Conservation (phyloP, 2,888 invertebrate genomes). For the Microctonus brassicae region DNA sequence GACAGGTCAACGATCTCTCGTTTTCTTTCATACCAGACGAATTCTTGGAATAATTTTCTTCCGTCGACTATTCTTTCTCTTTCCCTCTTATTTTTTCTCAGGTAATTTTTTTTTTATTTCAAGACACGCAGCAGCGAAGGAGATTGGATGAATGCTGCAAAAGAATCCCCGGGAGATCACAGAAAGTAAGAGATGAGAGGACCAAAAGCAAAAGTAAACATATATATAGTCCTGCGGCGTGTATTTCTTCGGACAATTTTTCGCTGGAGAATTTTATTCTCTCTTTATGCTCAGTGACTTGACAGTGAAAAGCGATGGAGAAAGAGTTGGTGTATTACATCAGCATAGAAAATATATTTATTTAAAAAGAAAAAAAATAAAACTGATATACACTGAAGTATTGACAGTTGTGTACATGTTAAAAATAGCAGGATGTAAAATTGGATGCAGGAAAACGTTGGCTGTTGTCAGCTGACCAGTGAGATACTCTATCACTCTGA, state of each 20-base stretch:
- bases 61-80: not conserved
- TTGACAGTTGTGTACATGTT: not conserved
- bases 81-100: too few species aligned
- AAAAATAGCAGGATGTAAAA: not conserved
- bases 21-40: not conserved
- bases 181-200: conserved; percentile 45
- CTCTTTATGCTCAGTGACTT: not conserved
- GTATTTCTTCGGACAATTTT: conserved; percentile 24
- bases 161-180: conserved; percentile 1
- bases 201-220: conserved; percentile 13
- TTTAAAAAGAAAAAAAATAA: too few species aligned
- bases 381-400: too few species aligned
- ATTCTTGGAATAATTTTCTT: conserved; percentile 22
- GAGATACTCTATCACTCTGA: conserved; percentile 35
- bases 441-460: not conserved
- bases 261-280: conserved; percentile 23
- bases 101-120: too few species aligned
- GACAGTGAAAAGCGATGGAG: too few species aligned
- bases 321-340: too few species aligned
- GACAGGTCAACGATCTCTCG: not conserved
- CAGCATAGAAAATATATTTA: too few species aligned
- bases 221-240: conserved; percentile 18
- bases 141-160: conserved; percentile 10
- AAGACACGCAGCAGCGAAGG: conserved; percentile 42
- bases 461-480: conserved; percentile 23